Percentiles rank a stretch among this genome's conserved stretches.
Conservation (phyloP, 1,140 invertebrate species). For the Cydia pomonella region DNA sequence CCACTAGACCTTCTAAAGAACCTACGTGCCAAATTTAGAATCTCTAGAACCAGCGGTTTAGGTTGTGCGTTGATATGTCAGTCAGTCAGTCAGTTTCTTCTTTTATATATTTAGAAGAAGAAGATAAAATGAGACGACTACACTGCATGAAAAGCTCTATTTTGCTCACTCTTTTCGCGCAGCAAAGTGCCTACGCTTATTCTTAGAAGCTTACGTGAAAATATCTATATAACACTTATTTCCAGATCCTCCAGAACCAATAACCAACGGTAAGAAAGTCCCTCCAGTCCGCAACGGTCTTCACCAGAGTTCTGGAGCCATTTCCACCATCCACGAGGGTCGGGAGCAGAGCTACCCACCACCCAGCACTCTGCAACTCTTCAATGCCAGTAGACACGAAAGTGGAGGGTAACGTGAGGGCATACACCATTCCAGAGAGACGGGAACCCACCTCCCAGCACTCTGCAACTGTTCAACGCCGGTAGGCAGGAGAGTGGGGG, state of each 20-base stretch:
- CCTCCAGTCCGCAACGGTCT: conserved; percentile 56
- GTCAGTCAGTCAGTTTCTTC: too few species aligned
- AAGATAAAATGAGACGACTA: too few species aligned
- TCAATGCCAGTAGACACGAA: conserved; percentile 44
- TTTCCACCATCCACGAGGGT: conserved; percentile 69
- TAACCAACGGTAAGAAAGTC: conserved; percentile 54
- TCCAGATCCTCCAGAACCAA: conserved; percentile 42
- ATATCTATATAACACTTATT: too few species aligned
- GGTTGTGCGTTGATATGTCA: too few species aligned
- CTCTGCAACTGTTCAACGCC: conserved; percentile 52
- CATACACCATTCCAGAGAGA: conserved; percentile 61
- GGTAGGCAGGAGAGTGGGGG: conserved; percentile 33
- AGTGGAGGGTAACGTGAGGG: not conserved
- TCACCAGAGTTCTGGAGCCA: conserved; percentile 57
- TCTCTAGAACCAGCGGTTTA: too few species aligned
- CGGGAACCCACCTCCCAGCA: conserved; percentile 47
- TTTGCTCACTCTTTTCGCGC: too few species aligned
- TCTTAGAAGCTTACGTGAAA: too few species aligned
- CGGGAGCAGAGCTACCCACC: conserved; percentile 52
- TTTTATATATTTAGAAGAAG: too few species aligned
- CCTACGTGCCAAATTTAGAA: too few species aligned
- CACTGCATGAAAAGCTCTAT: too few species aligned
- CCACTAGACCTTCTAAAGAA: too few species aligned
- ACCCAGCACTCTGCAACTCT: conserved; percentile 51
- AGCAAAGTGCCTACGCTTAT: too few species aligned